phyloP scores from a whole-genome alignment of 2,888 invertebrate species.

The Diarsia rubi region DNA sequence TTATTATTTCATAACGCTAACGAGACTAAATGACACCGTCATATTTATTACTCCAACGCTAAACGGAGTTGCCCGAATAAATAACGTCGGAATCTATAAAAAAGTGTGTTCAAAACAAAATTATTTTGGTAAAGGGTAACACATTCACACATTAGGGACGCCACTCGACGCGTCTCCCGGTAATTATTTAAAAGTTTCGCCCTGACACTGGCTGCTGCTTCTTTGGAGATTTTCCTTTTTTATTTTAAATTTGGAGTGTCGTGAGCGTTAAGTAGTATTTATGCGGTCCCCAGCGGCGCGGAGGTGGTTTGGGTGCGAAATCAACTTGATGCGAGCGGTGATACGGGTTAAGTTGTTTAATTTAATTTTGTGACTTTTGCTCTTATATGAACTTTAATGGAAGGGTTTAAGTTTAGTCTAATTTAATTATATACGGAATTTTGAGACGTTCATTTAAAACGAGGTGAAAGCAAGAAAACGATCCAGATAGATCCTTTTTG shows the following conservation, averaged over 20 bases:
- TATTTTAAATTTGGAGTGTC: slow-evolving; percentile 84
- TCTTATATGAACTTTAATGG: not conserved
- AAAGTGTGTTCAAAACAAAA: slow-evolving; percentile 86
- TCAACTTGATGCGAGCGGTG: slow-evolving; percentile 69
- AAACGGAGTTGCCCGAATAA: slow-evolving; percentile 82
- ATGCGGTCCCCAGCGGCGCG: slow-evolving; percentile 88
- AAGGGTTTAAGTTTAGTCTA: not conserved
- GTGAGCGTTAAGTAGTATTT: slow-evolving; percentile 89
- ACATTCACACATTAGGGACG: slow-evolving; percentile 89
- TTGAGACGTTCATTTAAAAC: not conserved
- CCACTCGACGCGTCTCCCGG: slow-evolving; percentile 84
- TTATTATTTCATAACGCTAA: slow-evolving; percentile 74
- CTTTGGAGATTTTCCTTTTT: slow-evolving; percentile 74
- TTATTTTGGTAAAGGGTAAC: slow-evolving; percentile 78
- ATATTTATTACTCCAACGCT: slow-evolving; percentile 64
- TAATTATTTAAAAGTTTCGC: slow-evolving; percentile 85
- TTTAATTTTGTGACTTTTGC: slow-evolving; percentile 35
- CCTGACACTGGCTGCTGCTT: slow-evolving; percentile 70
- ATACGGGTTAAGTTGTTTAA: slow-evolving; percentile 61
- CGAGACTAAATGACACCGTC: slow-evolving; percentile 73
- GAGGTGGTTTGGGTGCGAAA: slow-evolving; percentile 78
- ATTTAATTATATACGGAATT: not conserved
- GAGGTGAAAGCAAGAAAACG: not conserved
- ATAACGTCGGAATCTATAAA: slow-evolving; percentile 87
- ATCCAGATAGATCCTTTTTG: not conserved